Base-by-base conservation (phyloP, 2,797 vertebrate genomes). In the Melanogrammus aeglefinus region DNA sequence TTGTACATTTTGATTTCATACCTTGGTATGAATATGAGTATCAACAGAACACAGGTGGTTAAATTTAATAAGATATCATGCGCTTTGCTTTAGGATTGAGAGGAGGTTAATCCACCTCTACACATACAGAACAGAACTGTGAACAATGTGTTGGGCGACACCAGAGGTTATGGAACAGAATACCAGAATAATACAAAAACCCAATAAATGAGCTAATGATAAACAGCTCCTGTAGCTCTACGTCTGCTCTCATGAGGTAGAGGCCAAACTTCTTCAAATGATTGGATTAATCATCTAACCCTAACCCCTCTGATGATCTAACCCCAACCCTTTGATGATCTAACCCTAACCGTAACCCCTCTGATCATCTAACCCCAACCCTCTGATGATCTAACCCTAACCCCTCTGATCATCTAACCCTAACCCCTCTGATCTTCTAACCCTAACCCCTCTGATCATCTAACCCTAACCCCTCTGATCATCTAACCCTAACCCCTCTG, bases 191-290 rank as follows among this genome's bases (percentile, higher is more conserved):
- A 66, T 66, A 14, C 24, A 71, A 71, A 31, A 72, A 72, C 2
- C 35, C 33, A 72, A 72, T 33, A 35, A 72, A 72, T 31, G 33
- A 72, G 13, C 16, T 31, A 72, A 31, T 29, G 24, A 72, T 35
- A 1, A 70, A 29, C 24, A 29, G 57, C 73, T 66, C 69, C 8
- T 12, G 10, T 24, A 39, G 9, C 75, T 36, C 47, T 66, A 13
- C 29, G 41, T 73, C 73, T 29, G 24, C 24, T 57, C 69, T 44
- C 38, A 47, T 44, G 74, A 66, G 44, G 38, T 21, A 69, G 41
- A 76, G 70, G 47, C 66, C 78, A 72, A 72, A 74, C 51, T n/a
- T n/a, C n/a, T 73, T 63, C 63, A 41, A 70, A 51, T 13, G 77
- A 75, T 77, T 77, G 7, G 74, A 74, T 77, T 51, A 69, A 73